Percentiles rank a stretch among this genome's conserved stretches.
Conservation (phyloP, 2,888 invertebrate species). For the Dinocampus coccinellae region DNA sequence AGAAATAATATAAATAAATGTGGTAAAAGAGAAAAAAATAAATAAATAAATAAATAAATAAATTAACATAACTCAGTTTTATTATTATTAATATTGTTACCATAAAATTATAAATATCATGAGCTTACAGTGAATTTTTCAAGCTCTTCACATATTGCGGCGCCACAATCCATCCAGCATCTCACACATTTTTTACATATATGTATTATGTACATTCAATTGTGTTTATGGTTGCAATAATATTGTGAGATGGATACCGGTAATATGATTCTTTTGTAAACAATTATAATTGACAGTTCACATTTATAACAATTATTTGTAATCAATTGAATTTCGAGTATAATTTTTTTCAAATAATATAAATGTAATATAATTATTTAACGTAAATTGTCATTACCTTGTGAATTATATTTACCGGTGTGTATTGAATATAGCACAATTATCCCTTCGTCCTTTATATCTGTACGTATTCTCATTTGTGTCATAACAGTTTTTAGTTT, state of each 20-base stretch:
- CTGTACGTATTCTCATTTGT: neutral
- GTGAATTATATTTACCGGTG: slow-evolving; percentile 1
- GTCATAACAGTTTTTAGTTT: too few species aligned
- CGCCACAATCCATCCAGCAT: neutral
- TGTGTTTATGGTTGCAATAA: neutral
- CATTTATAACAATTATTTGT: neutral
- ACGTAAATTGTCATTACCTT: too few species aligned
- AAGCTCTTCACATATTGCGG: neutral
- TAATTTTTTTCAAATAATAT: neutral
- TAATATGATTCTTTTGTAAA: neutral
- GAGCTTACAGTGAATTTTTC: neutral
- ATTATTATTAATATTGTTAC: too few species aligned
- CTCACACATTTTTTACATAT: neutral
- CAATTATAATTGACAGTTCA: neutral
- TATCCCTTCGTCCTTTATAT: neutral
- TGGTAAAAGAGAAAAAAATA: too few species aligned
- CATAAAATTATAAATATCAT: too few species aligned
- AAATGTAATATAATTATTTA: neutral
- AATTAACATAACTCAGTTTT: too few species aligned
- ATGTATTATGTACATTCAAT: neutral
- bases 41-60: too few species aligned
- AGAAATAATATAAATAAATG: neutral
- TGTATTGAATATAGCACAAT: neutral
- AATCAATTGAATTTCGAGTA: neutral
- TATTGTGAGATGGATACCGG: neutral